Conservation (phyloP, 2,113 vertebrate species). For the Sigmodon hispidus region DNA sequence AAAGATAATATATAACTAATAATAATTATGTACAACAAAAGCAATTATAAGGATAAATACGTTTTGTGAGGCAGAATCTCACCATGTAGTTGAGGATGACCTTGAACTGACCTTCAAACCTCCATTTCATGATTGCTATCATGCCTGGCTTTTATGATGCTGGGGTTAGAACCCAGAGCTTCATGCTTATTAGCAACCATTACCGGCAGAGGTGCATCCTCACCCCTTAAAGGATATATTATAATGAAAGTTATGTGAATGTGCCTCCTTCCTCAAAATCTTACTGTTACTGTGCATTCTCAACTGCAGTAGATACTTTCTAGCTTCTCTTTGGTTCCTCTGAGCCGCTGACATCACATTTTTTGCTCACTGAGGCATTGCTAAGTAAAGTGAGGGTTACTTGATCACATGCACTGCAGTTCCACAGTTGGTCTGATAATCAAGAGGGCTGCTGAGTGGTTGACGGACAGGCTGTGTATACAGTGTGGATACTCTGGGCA, state of each 20-base stretch:
- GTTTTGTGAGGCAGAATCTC: neutral
- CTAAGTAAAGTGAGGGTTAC: neutral
- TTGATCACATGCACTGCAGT: neutral
- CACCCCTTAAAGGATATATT: neutral
- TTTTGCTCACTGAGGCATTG: neutral
- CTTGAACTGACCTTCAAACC: neutral
- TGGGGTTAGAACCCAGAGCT: neutral
- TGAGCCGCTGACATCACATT: neutral
- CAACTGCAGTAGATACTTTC: neutral
- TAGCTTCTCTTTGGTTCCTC: neutral
- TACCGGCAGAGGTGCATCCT: neutral
- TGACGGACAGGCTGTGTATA: neutral
- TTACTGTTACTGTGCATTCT: neutral
- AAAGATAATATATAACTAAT: neutral
- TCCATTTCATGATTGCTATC: neutral
- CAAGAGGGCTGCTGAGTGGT: neutral
- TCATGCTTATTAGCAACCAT: neutral
- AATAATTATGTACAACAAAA: neutral
- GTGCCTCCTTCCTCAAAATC: neutral
- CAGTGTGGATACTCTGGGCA: neutral
- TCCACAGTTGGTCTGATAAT: neutral
- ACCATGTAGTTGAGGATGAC: no score
- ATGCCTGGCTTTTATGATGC: neutral
- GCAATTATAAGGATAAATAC: neutral
- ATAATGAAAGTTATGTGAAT: neutral